phyloP scores from a whole-genome alignment of 2,797 vertebrate genomes.

The Gymnodraco acuticeps region DNA sequence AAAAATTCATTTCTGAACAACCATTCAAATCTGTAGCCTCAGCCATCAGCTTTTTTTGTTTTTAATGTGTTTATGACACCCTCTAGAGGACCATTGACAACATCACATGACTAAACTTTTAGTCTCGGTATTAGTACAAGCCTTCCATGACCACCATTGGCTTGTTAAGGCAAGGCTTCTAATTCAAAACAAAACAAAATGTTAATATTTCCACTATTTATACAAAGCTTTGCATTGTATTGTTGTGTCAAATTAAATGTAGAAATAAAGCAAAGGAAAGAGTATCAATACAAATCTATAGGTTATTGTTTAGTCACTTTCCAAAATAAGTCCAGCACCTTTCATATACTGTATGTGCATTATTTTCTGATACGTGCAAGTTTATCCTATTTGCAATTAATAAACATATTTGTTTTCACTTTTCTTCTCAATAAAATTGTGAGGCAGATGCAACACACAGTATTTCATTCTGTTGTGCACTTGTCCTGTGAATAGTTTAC shows the following conservation, averaged over 20 bases:
- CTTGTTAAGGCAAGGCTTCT: not conserved
- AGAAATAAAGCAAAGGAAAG: too few species aligned
- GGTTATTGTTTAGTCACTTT: too few species aligned
- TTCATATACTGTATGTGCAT: too few species aligned
- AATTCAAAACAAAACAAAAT: not conserved
- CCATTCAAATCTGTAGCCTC: not conserved
- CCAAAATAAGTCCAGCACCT: too few species aligned
- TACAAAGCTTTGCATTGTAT: not conserved
- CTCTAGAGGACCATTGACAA: constrained; percentile 65
- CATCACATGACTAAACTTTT: constrained; percentile 24
- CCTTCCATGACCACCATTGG: not conserved
- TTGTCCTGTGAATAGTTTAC: too few species aligned
- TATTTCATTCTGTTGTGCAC: too few species aligned
- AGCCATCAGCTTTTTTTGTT: not conserved
- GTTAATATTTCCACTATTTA: not conserved
- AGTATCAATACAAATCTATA: too few species aligned
- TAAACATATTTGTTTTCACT: too few species aligned
- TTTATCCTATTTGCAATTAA: too few species aligned
- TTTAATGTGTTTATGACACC: constrained; percentile 54
- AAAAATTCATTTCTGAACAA: not conserved
- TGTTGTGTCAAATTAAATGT: not conserved
- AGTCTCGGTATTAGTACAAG: fast-evolving
- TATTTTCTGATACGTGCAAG: too few species aligned
- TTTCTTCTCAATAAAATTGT: too few species aligned
- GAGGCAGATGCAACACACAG: too few species aligned